Percentiles rank a stretch among this genome's conserved stretches.
These are phyloP conservation scores for Cheirogaleus major DNA, from an alignment of 2,797 vertebrate species.

Conservation along the genomic window DNA sequence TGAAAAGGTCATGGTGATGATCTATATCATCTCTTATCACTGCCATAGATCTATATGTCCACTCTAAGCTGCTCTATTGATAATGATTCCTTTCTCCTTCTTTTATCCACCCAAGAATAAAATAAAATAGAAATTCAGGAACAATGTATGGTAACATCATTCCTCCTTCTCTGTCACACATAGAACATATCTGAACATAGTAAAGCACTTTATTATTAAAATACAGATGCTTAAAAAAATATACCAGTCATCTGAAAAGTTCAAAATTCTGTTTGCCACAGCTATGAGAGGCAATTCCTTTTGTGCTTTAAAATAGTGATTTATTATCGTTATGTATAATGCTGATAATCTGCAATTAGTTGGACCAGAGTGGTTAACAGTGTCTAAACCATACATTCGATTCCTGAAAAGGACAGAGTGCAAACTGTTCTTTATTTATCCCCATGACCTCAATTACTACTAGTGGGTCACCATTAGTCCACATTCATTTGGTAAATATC, in stretches of 20 bases:
- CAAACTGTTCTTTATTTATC: background rate
- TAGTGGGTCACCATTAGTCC: background rate
- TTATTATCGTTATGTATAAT: background rate
- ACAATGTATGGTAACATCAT: background rate
- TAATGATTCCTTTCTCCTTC: background rate
- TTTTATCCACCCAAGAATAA: background rate
- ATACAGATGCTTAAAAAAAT: background rate
- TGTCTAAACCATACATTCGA: background rate
- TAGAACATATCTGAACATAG: background rate
- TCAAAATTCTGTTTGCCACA: background rate
- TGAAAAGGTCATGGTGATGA: background rate
- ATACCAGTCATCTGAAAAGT: background rate
- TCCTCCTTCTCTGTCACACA: background rate
- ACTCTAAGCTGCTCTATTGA: background rate
- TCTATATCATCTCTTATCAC: background rate
- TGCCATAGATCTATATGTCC: background rate
- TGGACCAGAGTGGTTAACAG: background rate
- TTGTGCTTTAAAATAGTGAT: background rate
- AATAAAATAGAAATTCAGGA: conserved; percentile 14
- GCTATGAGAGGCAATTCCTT: background rate
- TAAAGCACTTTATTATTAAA: background rate
- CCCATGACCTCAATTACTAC: background rate
- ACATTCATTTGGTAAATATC: background rate
- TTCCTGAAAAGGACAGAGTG: background rate
- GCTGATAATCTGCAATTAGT: background rate